phyloP scores from a whole-genome alignment of 2,888 invertebrate species.

The Drosophila anceps region DNA sequence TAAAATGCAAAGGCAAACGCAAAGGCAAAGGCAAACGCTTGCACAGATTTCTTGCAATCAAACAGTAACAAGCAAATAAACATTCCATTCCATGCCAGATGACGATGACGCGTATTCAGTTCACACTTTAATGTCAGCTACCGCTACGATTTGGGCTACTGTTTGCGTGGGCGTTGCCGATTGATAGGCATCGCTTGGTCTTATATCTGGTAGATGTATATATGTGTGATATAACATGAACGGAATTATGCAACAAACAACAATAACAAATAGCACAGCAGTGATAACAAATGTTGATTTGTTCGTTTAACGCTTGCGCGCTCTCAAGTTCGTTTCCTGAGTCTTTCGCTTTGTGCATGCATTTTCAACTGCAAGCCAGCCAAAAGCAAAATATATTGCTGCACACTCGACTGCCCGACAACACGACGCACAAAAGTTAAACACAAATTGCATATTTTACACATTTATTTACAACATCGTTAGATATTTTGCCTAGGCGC shows the following conservation, averaged over 20 bases:
- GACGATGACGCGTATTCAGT: constrained; percentile 61
- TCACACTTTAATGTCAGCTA: constrained; percentile 52
- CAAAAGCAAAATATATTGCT: constrained; percentile 18
- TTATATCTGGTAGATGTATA: background rate
- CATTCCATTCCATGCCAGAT: constrained; percentile 42
- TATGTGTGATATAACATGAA: background rate
- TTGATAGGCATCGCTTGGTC: constrained; percentile 44
- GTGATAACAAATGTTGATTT: constrained; percentile 51
- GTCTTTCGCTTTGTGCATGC: constrained; percentile 58
- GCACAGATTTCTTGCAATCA: constrained; percentile 67
- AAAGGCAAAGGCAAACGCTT: constrained; percentile 52
- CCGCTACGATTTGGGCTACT: constrained; percentile 22
- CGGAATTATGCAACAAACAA: constrained; percentile 40
- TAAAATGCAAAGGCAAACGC: constrained; percentile 11
- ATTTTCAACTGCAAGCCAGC: constrained; percentile 33
- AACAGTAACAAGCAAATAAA: constrained; percentile 36
- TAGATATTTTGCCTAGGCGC: constrained; percentile 69
- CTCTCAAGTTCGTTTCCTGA: constrained; percentile 76
- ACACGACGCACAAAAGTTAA: constrained; percentile 50
- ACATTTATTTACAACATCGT: constrained; percentile 73
- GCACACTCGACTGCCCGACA: constrained; percentile 33
- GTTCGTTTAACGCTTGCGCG: constrained; percentile 64
- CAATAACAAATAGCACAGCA: constrained; percentile 16
- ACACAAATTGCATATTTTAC: constrained; percentile 64
- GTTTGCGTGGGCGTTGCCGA: constrained; percentile 23